Conservation (phyloP, 2,797 vertebrate species). For the Anguilla marmorata region DNA sequence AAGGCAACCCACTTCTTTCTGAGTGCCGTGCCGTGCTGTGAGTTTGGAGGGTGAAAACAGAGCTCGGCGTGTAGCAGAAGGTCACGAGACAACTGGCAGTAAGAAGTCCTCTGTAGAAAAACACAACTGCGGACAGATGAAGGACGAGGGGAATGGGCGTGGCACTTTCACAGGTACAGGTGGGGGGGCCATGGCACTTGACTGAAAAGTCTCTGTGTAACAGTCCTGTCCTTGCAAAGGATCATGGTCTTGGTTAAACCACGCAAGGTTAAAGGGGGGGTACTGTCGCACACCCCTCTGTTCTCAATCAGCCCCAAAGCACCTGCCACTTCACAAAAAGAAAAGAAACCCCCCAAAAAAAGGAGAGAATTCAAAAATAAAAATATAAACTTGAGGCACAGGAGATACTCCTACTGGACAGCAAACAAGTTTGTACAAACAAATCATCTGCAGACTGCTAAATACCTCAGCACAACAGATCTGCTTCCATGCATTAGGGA, state of each 20-base stretch:
- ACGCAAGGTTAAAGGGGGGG: not conserved
- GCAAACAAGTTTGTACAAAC: not conserved
- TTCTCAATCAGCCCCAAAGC: not conserved
- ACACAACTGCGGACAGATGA: not conserved
- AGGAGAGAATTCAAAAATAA: not conserved
- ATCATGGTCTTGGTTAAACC: not conserved
- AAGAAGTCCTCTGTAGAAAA: not conserved
- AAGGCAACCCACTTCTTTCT: not conserved
- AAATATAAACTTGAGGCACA: constrained; percentile 8
- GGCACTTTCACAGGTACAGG: constrained; percentile 43
- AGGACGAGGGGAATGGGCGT: not conserved
- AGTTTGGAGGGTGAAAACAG: not conserved
- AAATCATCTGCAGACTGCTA: not conserved
- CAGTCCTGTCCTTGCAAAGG: not conserved
- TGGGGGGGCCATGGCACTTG: constrained; percentile 50
- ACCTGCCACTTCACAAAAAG: not conserved
- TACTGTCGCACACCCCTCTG: not conserved
- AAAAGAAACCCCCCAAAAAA: not conserved
- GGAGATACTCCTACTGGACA: not conserved
- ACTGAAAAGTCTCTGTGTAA: not conserved
- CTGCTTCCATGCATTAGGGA: constrained; percentile 34
- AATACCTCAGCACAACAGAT: constrained; percentile 17
- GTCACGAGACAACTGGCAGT: not conserved
- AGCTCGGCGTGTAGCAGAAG: not conserved
- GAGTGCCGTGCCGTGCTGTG: not conserved